Evolutionary conservation across 2,888 invertebrate species (phyloP).

Genomic region (Callosobruchus maculatus): DNA sequence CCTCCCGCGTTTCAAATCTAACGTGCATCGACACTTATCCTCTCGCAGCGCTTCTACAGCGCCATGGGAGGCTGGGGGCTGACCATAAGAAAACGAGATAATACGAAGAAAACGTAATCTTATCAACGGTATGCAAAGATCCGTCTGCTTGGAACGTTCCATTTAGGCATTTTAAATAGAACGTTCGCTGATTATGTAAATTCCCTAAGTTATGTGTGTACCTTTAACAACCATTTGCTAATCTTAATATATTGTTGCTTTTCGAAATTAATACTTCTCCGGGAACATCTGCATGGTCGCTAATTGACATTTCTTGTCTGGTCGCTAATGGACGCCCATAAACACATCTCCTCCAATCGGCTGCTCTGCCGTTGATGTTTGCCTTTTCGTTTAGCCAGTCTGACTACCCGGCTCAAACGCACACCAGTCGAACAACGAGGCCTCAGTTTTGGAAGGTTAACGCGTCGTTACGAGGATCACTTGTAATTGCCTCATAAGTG

Average conservation of each 20-base stretch:
- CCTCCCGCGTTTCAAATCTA: no score
- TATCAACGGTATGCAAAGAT: no score
- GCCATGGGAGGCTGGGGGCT: no score
- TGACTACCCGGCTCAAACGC: not conserved
- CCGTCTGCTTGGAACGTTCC: no score
- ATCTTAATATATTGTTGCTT: not conserved
- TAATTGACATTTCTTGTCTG: not conserved
- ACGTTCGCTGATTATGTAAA: not conserved
- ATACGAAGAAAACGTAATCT: no score
- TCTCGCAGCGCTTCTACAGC: no score
- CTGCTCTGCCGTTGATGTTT: not conserved
- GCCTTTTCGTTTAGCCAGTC: not conserved
- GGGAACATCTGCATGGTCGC: not conserved
- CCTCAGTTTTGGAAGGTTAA: not conserved
- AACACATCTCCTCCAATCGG: not conserved
- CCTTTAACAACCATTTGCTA: not conserved
- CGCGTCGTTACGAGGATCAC: not conserved
- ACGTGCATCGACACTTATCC: no score
- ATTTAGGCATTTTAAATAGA: not conserved
- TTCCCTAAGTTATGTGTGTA: not conserved
- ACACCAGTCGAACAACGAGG: not conserved
- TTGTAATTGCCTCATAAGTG: not conserved
- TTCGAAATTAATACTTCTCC: not conserved
- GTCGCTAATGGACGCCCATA: not conserved
- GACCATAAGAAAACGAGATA: no score